Conservation (phyloP, 2,797 vertebrate species). For the Falco columbarius region DNA sequence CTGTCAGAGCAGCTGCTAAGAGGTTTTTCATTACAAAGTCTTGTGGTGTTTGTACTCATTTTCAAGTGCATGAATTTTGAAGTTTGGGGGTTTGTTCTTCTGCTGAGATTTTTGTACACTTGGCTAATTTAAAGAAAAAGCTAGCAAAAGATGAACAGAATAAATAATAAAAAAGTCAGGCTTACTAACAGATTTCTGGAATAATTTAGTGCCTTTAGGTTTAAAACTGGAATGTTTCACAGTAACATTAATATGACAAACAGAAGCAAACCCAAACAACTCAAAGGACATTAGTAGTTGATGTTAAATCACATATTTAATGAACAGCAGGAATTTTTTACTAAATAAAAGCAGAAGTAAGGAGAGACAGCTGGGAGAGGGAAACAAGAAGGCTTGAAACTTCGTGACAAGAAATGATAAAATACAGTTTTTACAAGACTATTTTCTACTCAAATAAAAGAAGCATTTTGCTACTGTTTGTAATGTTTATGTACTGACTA, state of each 20-base stretch:
- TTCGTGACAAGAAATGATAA: not conserved
- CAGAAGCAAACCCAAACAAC: slow-evolving; percentile 41
- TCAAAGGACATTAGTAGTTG: not conserved
- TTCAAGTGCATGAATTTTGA: not conserved
- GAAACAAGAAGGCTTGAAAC: not conserved
- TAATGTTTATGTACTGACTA: not conserved
- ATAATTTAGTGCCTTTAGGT: not conserved
- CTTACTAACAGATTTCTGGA: not conserved
- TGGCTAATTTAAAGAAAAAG: not conserved
- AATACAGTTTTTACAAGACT: slow-evolving; percentile 11
- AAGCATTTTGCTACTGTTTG: not conserved
- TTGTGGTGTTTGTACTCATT: not conserved
- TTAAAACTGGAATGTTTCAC: slow-evolving; percentile 8
- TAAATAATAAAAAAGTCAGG: not conserved
- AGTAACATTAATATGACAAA: not conserved
- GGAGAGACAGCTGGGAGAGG: not conserved
- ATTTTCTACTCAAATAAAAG: slow-evolving; percentile 12
- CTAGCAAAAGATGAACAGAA: not conserved
- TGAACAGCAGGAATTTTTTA: not conserved
- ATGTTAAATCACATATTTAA: slow-evolving; percentile 11
- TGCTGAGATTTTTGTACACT: not conserved
- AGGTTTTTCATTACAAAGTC: not conserved
- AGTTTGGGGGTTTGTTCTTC: not conserved
- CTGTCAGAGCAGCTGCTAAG: not conserved
- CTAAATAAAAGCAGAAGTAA: slow-evolving; percentile 38